Percentiles rank a stretch among this genome's conserved stretches.
Evolutionary conservation across 2,888 invertebrate genomes (phyloP).

Genomic region (Entomobrya proxima): DNA sequence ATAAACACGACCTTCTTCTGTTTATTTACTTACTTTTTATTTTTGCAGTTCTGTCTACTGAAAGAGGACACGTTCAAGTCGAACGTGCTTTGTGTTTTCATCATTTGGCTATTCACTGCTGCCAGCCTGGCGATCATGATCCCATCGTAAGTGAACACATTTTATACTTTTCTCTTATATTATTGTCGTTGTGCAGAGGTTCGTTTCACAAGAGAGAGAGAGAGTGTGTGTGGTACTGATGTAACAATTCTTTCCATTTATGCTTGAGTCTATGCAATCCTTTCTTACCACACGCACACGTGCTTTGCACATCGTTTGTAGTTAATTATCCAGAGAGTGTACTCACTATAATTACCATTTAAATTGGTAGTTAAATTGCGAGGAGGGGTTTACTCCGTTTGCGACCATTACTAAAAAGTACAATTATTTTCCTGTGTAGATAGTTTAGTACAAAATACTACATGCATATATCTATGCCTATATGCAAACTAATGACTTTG

Average conservation of each 20-base stretch:
- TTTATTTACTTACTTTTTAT: constrained; percentile 58
- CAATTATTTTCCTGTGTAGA: not conserved
- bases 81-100: constrained; percentile 93
- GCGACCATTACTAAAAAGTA: not conserved
- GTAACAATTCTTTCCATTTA: not conserved
- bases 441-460: too few relatives aligned
- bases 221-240: not conserved
- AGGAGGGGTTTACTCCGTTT: not conserved
- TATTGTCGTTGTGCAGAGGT: not conserved
- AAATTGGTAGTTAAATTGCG: not conserved
- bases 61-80: constrained; percentile 96
- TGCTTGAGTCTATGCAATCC: not conserved
- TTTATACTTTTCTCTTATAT: not conserved
- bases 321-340: too few relatives aligned
- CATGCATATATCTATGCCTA: too few relatives aligned
- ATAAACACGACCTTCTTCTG: not conserved
- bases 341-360: too few relatives aligned
- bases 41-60: constrained; percentile 85
- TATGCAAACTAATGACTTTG: too few relatives aligned
- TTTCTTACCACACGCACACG: constrained; percentile 3
- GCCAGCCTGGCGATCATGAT: constrained; percentile 86
- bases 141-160: constrained; percentile 81
- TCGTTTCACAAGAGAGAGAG: too few relatives aligned
- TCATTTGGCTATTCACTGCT: constrained; percentile 93
- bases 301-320: not conserved